Base-by-base conservation (phyloP, 2,888 invertebrate genomes). In the Troides helena region DNA sequence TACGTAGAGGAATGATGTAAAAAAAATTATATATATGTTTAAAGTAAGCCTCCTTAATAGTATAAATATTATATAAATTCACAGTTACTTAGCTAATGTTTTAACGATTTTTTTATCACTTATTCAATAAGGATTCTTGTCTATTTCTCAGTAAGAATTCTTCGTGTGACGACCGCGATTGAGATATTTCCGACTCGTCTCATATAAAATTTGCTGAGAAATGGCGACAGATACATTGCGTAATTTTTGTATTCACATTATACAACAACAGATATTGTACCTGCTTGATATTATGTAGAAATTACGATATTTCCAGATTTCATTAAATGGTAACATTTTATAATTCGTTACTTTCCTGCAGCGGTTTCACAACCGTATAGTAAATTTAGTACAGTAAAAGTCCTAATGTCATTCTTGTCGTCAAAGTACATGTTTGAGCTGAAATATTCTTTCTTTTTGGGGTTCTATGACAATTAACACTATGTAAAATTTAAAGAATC, bases 161-260 rank as follows among this genome's bases (percentile, higher is more conserved):
- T 66, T 25, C 50, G 43, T 63, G 39, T 39, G 62, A 71, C 65
- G 69, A 67, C 57, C 63, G 67, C 60, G 58, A 68, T 69, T 53
- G 60, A 63, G 63, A 74, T 70, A 69, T 74, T 71, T 72, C 70
- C 65, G 70, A 64, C 69, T 53, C 69, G 69, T 68, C 61, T 66
- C 70, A 71, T 65, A 71, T 72, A 69, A 69, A 71, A 67, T 70
- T 69, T 64, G 62, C 69, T 36, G 64, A 67, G 50, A 39, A 63
- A 63, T 25, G 65, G 70, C 56, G 64, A 70, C 69, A 68, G 65
- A 69, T 69, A 72, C 69, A 72, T 72, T 73, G 69, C 69, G 65
- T 69, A 60, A 50, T 60, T 62, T 63, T 67, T 67, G 66, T 70
- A 70, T 60, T 6, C 7, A 58, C 70, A 70, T 43, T 43, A 70